Conservation (phyloP, 1,140 invertebrate genomes). For the Caenorhabditis remanei region DNA sequence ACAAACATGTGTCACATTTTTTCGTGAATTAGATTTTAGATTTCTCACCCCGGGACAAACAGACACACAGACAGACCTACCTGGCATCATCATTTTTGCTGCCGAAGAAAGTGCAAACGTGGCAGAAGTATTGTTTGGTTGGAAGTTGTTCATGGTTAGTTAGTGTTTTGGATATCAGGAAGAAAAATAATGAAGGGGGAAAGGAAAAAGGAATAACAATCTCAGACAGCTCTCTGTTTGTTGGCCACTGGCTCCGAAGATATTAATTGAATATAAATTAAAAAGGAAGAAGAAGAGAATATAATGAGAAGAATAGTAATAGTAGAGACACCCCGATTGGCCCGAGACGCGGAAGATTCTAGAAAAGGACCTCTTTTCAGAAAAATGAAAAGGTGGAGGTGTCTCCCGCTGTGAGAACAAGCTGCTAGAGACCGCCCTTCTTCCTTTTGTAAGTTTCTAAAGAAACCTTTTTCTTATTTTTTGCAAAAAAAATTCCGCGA, state of each 20-base stretch:
- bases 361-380: background rate
- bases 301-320: too few species aligned
- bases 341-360: too few species aligned
- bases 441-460: background rate
- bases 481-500: background rate
- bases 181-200: background rate
- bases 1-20: too few species aligned
- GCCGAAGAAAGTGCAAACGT: conserved; percentile 27
- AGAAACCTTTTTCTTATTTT: background rate
- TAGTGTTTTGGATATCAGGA: background rate
- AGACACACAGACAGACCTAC: background rate
- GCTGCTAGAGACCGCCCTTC: background rate
- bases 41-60: too few species aligned
- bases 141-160: conserved; percentile 8
- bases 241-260: background rate
- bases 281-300: too few species aligned
- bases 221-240: background rate
- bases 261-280: too few species aligned
- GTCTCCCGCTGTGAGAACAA: too few species aligned
- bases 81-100: conserved; percentile 31
- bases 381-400: background rate
- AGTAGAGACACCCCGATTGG: too few species aligned
- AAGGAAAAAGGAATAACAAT: background rate
- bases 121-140: background rate
- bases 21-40: too few species aligned